Conservation (phyloP, 2,888 invertebrate genomes). For the Papilio protenor region DNA sequence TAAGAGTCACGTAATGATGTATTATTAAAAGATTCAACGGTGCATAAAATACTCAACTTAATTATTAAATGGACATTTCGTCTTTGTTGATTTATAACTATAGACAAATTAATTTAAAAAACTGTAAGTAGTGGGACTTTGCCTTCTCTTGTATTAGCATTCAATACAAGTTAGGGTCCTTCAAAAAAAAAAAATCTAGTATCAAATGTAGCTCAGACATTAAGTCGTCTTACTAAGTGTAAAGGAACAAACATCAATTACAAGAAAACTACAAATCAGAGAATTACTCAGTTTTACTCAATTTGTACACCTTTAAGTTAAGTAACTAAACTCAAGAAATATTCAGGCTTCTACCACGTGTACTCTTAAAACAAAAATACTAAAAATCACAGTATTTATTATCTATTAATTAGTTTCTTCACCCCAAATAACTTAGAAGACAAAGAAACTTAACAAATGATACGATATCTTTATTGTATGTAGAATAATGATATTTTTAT, state of each 20-base stretch:
- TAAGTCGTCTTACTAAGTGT: too few species aligned
- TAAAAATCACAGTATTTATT: not conserved
- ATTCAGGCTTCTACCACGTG: too few species aligned
- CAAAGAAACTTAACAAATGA: not conserved
- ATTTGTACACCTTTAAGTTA: not conserved
- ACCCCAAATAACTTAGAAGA: not conserved
- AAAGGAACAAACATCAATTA: too few species aligned
- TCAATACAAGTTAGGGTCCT: too few species aligned
- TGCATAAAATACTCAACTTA: not conserved
- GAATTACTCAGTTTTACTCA: not conserved
- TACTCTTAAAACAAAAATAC: not conserved
- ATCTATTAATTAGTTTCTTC: not conserved
- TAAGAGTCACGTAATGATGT: constrained; percentile 5
- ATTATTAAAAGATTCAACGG: not conserved
- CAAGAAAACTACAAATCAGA: too few species aligned
- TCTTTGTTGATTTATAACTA: not conserved
- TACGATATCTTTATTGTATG: not conserved
- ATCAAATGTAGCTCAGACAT: too few species aligned
- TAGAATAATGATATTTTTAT: not conserved
- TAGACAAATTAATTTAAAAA: not conserved
- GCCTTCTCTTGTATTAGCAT: too few species aligned
- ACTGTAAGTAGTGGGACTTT: too few species aligned
- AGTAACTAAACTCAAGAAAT: not conserved
- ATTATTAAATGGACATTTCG: not conserved
- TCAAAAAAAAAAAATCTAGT: too few species aligned